A percentile compares a stretch with the other conserved stretches of the same genome.
phyloP scores from a whole-genome alignment of 1,140 invertebrate genomes.

The Cyphomyrmex costatus region DNA sequence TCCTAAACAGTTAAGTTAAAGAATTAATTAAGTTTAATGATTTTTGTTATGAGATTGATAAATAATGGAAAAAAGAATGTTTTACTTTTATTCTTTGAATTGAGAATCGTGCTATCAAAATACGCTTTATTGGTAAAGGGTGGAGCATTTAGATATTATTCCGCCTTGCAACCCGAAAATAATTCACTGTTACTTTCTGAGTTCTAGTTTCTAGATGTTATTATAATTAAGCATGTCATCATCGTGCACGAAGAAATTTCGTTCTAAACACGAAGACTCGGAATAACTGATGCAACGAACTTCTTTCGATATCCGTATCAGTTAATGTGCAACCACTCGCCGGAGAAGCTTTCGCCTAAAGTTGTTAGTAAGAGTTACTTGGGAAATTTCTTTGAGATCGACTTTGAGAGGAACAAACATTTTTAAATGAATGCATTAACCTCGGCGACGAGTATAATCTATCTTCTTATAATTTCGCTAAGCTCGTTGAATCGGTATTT shows the following conservation, averaged over 20 bases:
- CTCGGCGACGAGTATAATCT: conserved; percentile 17
- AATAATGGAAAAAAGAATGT: background rate
- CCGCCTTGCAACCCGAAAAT: conserved; percentile 13
- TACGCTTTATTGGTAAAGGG: background rate
- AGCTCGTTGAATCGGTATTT: background rate
- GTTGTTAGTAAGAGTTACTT: conserved; percentile 42
- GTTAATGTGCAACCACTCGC: conserved; percentile 1
- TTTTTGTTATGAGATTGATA: conserved; percentile 13
- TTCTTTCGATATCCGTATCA: conserved; percentile 44
- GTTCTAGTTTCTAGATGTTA: conserved; percentile 7
- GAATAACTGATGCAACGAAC: conserved; percentile 53
- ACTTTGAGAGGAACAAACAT: conserved; percentile 46
- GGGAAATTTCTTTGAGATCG: conserved; percentile 39
- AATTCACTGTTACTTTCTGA: background rate
- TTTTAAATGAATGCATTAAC: conserved; percentile 55
- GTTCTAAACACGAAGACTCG: conserved; percentile 9
- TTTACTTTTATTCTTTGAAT: background rate
- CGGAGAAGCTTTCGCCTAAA: conserved; percentile 22
- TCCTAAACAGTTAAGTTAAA: too few relatives aligned
- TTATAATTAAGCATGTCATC: conserved; percentile 45
- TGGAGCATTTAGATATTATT: conserved; percentile 46
- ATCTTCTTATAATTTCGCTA: conserved; percentile 15
- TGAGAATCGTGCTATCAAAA: background rate
- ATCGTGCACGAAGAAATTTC: conserved; percentile 19
- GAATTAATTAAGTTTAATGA: background rate